phyloP scores from a whole-genome alignment of 2,888 invertebrate species.

The Anoplius nigerrimus region DNA sequence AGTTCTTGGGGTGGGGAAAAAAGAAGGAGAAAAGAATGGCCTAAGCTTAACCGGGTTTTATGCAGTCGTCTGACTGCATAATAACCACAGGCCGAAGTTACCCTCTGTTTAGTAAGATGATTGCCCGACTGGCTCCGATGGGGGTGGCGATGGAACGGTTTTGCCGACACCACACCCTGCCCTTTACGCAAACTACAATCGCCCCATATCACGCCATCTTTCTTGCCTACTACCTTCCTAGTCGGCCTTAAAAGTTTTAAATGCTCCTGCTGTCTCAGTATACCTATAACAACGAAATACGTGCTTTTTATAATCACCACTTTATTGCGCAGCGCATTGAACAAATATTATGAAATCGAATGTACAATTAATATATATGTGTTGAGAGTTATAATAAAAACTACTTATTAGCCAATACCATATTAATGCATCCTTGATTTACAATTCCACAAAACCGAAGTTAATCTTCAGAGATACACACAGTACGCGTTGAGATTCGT shows the following conservation, averaged over 20 bases:
- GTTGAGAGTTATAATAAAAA: no score
- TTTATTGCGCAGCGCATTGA: no score
- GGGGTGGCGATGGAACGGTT: constrained; percentile 43
- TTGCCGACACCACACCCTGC: constrained; percentile 47
- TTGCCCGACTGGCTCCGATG: constrained; percentile 39
- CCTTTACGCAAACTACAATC: constrained; percentile 55
- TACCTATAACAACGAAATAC: no score
- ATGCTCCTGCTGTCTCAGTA: no score
- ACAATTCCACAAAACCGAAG: no score
- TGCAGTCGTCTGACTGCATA: constrained; percentile 51
- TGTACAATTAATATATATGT: no score
- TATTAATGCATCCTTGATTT: no score
- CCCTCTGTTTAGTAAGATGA: constrained; percentile 53
- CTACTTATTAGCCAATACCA: no score
- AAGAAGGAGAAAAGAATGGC: constrained; percentile 13
- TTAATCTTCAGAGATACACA: no score
- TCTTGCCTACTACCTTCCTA: constrained; percentile 33
- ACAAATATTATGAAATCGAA: no score
- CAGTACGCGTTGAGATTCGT: no score
- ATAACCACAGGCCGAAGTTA: constrained; percentile 49
- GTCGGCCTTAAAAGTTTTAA: constrained; percentile 5
- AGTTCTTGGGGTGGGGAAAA: neutral
- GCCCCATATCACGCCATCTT: constrained; percentile 57
- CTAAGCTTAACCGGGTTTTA: neutral
- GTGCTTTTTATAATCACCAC: no score